A percentile compares a stretch with the other conserved stretches of the same genome.
Conservation (phyloP, 2,113 vertebrate species). For the Eleginops maclovinus region DNA sequence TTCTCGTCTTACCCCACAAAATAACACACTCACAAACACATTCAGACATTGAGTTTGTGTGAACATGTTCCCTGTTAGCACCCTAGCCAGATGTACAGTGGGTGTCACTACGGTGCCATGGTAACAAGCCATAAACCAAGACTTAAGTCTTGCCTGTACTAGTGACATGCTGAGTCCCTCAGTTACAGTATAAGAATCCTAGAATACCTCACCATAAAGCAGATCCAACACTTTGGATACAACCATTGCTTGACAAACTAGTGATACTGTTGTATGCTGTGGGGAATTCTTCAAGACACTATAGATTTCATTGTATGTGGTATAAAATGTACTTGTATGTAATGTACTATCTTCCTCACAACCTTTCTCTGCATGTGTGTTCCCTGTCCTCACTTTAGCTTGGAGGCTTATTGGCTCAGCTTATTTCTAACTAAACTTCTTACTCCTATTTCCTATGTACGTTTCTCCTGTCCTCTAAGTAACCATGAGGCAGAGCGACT, state of each 20-base stretch:
- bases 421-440: constrained; percentile 45
- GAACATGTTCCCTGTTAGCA: constrained; percentile 50
- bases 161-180: constrained; percentile 12
- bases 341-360: neutral
- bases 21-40: neutral
- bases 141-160: constrained; percentile 3
- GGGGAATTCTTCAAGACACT: neutral
- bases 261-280: neutral
- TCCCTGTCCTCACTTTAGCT: constrained; percentile 15
- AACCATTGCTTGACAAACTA: neutral
- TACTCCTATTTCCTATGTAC: constrained; percentile 10
- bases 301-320: neutral
- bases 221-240: neutral
- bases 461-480: neutral
- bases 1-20: constrained; percentile 20
- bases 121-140: constrained; percentile 43
- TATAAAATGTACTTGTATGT: neutral
- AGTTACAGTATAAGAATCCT: neutral
- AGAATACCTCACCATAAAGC: neutral
- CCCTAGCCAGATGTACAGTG: constrained; percentile 51
- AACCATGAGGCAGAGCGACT: neutral
- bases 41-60: constrained; percentile 13
- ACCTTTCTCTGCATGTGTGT: neutral
- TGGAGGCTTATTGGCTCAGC: constrained; percentile 30
- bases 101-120: constrained; percentile 53